These are phyloP conservation scores for Ophion costatus DNA, from an alignment of 2,888 invertebrate species.

Conservation along the genomic window DNA sequence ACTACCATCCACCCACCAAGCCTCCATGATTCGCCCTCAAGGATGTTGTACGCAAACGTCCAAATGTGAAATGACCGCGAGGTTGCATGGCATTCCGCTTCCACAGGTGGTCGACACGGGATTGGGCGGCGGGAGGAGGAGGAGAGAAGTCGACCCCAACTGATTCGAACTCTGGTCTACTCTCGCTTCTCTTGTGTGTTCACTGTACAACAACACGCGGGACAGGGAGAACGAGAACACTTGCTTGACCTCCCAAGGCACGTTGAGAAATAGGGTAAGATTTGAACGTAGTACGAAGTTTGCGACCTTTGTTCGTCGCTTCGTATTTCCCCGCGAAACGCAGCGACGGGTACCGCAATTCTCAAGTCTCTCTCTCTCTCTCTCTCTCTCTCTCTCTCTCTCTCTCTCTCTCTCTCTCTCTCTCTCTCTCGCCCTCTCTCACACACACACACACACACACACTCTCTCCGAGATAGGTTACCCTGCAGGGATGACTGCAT, in stretches of 20 bases:
- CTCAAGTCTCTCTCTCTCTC: background rate
- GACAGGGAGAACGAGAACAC: background rate
- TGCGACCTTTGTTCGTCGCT: background rate
- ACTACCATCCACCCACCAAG: background rate
- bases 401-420: background rate
- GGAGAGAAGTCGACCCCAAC: constrained; percentile 51
- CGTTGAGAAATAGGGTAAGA: constrained; percentile 14
- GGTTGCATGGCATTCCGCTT: constrained; percentile 69
- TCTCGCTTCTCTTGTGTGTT: constrained; percentile 36
- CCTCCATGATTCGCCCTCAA: constrained; percentile 37
- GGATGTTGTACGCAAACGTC: constrained; percentile 64
- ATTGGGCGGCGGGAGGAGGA: constrained; percentile 17
- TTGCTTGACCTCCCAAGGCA: constrained; percentile 44
- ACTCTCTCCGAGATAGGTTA: no score
- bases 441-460: no score
- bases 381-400: background rate
- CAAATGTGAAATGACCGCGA: constrained; percentile 59
- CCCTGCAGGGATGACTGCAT: no score
- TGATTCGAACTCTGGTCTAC: constrained; percentile 74
- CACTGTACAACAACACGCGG: constrained; percentile 47
- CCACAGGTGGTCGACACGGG: constrained; percentile 73
- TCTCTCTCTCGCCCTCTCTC: background rate
- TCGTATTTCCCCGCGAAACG: background rate
- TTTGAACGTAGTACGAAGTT: background rate
- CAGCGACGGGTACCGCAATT: background rate